Evolutionary conservation across 2,113 vertebrate species (phyloP), one percentile per base, ranked within the genome.

Genomic region (Toxotes jaculatrix): DNA sequence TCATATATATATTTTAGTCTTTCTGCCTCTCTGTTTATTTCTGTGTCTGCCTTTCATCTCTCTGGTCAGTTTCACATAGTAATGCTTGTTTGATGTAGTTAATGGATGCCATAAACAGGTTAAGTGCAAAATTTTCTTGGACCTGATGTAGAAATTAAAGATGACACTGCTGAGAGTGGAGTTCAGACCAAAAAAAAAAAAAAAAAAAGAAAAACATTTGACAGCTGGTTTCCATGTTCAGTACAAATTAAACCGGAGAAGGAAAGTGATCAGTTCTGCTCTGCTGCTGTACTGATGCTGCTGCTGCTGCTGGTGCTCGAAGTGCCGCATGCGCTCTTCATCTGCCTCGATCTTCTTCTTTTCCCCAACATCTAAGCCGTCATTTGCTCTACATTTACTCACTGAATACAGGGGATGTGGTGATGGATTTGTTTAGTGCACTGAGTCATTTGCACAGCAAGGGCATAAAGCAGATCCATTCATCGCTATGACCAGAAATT

Each of bases 401-500:
- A 10, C 43, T 81, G 81, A 81, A 85, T 81, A 73, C 71, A 59
- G 56, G 14, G 65, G 56, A 84, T 80, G 75, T 57, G 10, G 53
- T 67, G 78, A 84, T 67, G 57, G 73, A 82, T 85, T 72, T 64
- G 65, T 34, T 51, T 4, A 31, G 69, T 51, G 71, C 78, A 67
- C 45, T 56, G 78, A 82, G 45, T 79, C 75, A 86, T 84, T 73
- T 72, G 45, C 71, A 59, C 68, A 8, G 76, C 32, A 1, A 60
- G 47, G 42, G 42, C 55, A 83, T 76, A 13, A 79, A 79, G 75
- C 77, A 64, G 71, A 82, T 73, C 72, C 76, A 82, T 80, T 87
- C 76, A 88, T 66, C 16, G 12, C 53, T 32, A 10, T 51, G 23
- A 69, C 65, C 49, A 79, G 66, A 84, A 73, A 86, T 63, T 68